These are phyloP conservation scores for Polyodon spathula DNA, from an alignment of 2,113 vertebrate species.

Conservation along the genomic window DNA sequence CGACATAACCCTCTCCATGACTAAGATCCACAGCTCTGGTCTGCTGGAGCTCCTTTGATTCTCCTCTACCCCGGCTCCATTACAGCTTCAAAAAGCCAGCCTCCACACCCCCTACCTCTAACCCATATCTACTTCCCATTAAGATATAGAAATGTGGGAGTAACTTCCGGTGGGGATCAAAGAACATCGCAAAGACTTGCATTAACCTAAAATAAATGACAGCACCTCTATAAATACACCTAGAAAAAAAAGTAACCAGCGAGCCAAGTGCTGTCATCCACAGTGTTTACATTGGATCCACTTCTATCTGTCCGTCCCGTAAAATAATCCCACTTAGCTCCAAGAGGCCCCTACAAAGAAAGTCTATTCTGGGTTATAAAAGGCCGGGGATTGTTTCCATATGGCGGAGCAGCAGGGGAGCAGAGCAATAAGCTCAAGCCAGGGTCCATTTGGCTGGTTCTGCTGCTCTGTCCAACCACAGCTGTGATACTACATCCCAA, in stretches of 20 bases:
- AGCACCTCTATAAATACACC: conserved; percentile 85
- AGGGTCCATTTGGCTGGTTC: conserved; percentile 78
- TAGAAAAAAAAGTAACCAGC: conserved; percentile 41
- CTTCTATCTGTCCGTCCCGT: conserved; percentile 95
- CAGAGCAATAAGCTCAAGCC: conserved; percentile 68
- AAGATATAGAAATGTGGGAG: conserved; percentile 58
- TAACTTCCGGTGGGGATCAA: conserved; percentile 77
- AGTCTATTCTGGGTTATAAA: conserved; percentile 91
- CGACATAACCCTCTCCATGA: conserved; percentile 18
- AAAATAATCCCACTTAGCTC: conserved; percentile 96
- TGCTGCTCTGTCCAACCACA: conserved; percentile 80
- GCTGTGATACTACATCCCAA: conserved; percentile 87
- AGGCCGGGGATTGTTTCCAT: conserved; percentile 94
- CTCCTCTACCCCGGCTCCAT: conserved; percentile 33
- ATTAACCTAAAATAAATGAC: conserved; percentile 80
- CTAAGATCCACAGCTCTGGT: conserved; percentile 30
- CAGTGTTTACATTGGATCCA: conserved; percentile 98
- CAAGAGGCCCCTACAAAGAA: conserved; percentile 94
- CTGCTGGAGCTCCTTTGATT: conserved; percentile 51
- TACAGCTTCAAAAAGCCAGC: conserved; percentile 54
- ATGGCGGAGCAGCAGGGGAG: conserved; percentile 95
- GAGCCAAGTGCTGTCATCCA: conserved; percentile 60
- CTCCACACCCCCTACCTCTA: conserved; percentile 11
- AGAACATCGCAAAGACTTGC: conserved; percentile 78
- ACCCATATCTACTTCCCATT: conserved; percentile 44